Evolutionary conservation across 2,113 vertebrate genomes (phyloP).

Genomic region (Kryptolebias marmoratus): DNA sequence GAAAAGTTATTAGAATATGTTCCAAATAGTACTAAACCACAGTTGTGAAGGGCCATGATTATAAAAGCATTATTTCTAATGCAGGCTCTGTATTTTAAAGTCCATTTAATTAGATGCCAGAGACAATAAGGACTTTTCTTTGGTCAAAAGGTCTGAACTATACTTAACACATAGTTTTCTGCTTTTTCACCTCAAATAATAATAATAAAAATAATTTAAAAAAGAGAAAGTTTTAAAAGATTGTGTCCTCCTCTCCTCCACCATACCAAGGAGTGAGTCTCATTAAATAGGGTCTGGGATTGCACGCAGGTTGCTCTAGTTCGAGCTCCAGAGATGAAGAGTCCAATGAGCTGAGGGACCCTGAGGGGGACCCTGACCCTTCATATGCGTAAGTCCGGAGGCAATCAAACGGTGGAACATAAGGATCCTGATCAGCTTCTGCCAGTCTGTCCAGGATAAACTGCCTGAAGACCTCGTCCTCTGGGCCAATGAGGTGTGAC

Average conservation of each 20-base stretch:
- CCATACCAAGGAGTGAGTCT: slow-evolving; percentile 80
- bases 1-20: not conserved
- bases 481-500: slow-evolving; percentile 88
- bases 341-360: slow-evolving; percentile 90
- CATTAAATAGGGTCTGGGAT: slow-evolving; percentile 76
- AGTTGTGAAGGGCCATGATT: not conserved
- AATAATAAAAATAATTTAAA: not conserved
- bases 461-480: slow-evolving; percentile 86
- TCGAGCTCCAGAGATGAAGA: slow-evolving; percentile 70
- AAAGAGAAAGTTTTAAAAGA: slow-evolving; percentile 59
- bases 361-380: slow-evolving; percentile 85
- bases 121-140: too few relatives aligned
- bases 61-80: too few relatives aligned
- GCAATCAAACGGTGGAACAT: slow-evolving; percentile 86
- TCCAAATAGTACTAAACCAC: not conserved
- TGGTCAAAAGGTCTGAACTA: not conserved
- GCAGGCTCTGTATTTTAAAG: too few relatives aligned
- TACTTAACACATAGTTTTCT: not conserved
- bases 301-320: slow-evolving; percentile 64
- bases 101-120: too few relatives aligned
- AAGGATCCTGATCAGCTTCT: slow-evolving; percentile 87
- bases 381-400: slow-evolving; percentile 88
- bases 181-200: not conserved
- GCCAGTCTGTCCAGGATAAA: slow-evolving; percentile 90
- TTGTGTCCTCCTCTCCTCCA: slow-evolving; percentile 65